Conservation (phyloP, 2,797 vertebrate genomes). For the Enteromius argenteus region DNA sequence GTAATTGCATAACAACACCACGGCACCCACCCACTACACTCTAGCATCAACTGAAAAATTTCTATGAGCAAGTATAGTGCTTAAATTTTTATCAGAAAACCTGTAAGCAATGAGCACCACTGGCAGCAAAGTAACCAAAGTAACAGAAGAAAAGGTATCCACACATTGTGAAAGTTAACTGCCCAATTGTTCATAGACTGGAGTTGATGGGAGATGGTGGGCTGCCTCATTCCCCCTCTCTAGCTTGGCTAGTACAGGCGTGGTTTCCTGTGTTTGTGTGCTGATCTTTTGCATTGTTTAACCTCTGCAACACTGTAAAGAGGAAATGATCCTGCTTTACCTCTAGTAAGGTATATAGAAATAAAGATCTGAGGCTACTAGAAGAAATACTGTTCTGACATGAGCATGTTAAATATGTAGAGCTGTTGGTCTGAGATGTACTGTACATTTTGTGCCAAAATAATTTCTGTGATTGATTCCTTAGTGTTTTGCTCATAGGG, state of each 20-base stretch:
- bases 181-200: neutral
- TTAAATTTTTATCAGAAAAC: neutral
- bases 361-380: neutral
- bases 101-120: neutral
- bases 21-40: neutral
- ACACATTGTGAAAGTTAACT: slow-evolving; percentile 15
- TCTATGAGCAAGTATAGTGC: neutral
- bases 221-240: slow-evolving; percentile 40
- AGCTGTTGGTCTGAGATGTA: neutral
- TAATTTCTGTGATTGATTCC: neutral
- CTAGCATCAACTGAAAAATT: neutral
- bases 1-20: neutral
- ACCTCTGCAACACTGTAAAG: slow-evolving; percentile 73
- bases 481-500: neutral
- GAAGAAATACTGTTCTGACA: neutral
- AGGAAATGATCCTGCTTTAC: slow-evolving; percentile 69
- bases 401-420: neutral
- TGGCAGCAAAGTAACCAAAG: neutral
- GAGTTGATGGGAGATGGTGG: slow-evolving; percentile 17
- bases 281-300: slow-evolving; percentile 80
- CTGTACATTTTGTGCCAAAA: neutral
- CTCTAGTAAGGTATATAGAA: slow-evolving; percentile 20
- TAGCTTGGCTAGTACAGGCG: slow-evolving; percentile 67
- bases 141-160: neutral
- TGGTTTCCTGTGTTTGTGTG: slow-evolving; percentile 84